Conservation (phyloP, 2,797 vertebrate genomes). For the Sylvia borin region DNA sequence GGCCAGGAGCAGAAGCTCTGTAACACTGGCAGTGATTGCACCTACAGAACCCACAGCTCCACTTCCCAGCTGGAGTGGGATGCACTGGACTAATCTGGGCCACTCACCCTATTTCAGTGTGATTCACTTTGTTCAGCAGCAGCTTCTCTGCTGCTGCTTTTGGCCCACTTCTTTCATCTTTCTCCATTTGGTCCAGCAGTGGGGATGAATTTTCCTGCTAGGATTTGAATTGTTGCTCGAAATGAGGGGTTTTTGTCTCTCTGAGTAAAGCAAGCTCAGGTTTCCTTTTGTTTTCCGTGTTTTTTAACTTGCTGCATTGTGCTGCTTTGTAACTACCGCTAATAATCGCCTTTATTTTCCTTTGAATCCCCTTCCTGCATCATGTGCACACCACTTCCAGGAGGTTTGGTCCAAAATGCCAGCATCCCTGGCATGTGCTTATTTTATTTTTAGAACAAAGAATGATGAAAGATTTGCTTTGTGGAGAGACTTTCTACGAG, state of each 20-base stretch:
- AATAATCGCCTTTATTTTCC: neutral
- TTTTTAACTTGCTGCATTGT: conserved; percentile 44
- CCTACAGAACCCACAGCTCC: neutral
- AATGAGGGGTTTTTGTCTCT: conserved; percentile 27
- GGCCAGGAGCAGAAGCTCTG: neutral
- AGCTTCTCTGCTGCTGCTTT: neutral
- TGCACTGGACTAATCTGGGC: neutral
- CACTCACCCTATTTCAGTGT: neutral
- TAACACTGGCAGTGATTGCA: neutral
- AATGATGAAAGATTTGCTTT: conserved; percentile 40
- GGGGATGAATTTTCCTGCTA: neutral
- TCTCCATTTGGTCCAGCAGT: neutral
- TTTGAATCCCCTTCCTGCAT: conserved; percentile 2
- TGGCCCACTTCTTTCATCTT: neutral
- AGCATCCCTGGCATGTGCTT: neutral
- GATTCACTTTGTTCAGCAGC: neutral
- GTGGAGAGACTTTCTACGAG: conserved; percentile 3
- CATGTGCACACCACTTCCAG: neutral
- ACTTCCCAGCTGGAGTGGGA: neutral
- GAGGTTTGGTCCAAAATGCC: neutral
- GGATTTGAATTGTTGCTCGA: neutral
- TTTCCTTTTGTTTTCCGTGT: neutral
- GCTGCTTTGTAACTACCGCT: neutral
- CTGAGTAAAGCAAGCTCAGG: neutral
- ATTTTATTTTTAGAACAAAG: conserved; percentile 44